Evolutionary conservation across 2,888 invertebrate genomes (phyloP).

Genomic region (Trissolcus brochymenae): DNA sequence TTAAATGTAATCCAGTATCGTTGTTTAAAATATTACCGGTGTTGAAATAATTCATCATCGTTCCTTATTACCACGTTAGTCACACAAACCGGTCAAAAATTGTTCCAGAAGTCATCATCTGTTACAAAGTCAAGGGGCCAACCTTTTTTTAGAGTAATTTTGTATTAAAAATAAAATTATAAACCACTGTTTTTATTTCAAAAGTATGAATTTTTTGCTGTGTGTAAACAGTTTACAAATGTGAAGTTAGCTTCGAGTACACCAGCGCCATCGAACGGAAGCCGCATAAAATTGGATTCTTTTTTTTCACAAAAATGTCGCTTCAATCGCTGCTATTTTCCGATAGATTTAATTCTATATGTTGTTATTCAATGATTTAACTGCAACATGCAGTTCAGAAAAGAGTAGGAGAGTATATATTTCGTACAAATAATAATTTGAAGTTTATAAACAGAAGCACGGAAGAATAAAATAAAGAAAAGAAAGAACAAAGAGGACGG

Average conservation of each 20-base stretch:
- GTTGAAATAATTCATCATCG: conserved; percentile 71
- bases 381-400: conserved; percentile 3
- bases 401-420: neutral
- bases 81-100: neutral
- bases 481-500: neutral
- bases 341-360: no score
- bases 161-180: neutral
- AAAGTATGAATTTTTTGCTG: conserved; percentile 17
- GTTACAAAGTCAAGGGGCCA: neutral
- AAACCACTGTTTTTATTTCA: conserved; percentile 17
- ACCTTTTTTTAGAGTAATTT: neutral
- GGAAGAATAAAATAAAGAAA: neutral
- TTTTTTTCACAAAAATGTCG: no score
- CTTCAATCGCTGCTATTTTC: no score
- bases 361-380: neutral
- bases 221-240: conserved; percentile 22
- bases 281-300: no score
- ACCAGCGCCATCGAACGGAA: no score
- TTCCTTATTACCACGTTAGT: conserved; percentile 34
- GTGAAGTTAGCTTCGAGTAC: conserved; percentile 4
- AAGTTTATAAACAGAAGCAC: no score
- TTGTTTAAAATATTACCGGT: conserved; percentile 62
- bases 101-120: neutral
- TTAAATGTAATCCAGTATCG: conserved; percentile 72
- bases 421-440: no score